Evolutionary conservation across 1,140 invertebrate species (phyloP).

Genomic region (Scaptomyza pallida): DNA sequence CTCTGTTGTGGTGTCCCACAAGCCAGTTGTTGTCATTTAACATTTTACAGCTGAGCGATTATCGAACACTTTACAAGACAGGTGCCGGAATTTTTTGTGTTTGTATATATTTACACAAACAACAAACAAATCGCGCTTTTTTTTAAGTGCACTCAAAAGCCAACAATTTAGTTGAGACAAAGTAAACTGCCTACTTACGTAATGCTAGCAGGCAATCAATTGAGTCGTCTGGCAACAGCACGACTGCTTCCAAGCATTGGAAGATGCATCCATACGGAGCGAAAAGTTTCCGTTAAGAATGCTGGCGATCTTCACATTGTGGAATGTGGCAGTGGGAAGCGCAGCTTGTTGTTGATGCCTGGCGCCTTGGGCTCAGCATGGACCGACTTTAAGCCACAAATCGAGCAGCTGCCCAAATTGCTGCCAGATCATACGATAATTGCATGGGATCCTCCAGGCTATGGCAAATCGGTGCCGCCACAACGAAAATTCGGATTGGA

Average conservation of each 20-base stretch:
- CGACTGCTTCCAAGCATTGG: slow-evolving; percentile 27
- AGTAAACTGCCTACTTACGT: slow-evolving; percentile 52
- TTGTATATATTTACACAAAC: slow-evolving; percentile 31
- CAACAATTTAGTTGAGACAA: slow-evolving; percentile 8
- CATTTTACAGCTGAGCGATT: slow-evolving; percentile 29
- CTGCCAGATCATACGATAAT: slow-evolving; percentile 89
- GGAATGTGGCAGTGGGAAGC: slow-evolving; percentile 88
- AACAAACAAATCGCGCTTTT: slow-evolving; percentile 17
- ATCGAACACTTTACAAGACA: slow-evolving; percentile 42
- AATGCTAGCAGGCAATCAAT: slow-evolving; percentile 46
- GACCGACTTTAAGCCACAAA: slow-evolving; percentile 92
- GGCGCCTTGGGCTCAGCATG: slow-evolving; percentile 91
- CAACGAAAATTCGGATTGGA: slow-evolving; percentile 88
- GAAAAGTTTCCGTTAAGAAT: slow-evolving; percentile 87
- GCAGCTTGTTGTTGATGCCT: slow-evolving; percentile 89
- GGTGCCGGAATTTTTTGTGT: slow-evolving; percentile 14
- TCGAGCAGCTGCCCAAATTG: slow-evolving; percentile 87
- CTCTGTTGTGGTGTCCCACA: slow-evolving; percentile 2
- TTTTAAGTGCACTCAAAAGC: slow-evolving; percentile 56
- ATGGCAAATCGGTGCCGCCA: slow-evolving; percentile 93
- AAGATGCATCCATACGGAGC: slow-evolving; percentile 76
- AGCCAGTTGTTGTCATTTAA: background rate
- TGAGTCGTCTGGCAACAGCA: slow-evolving; percentile 12
- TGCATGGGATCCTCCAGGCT: slow-evolving; percentile 95
- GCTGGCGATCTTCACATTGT: slow-evolving; percentile 88